Evolutionary conservation across 2,113 vertebrate species (phyloP), one percentile per base, ranked within the genome.

Genomic region (Festucalex cinctus): DNA sequence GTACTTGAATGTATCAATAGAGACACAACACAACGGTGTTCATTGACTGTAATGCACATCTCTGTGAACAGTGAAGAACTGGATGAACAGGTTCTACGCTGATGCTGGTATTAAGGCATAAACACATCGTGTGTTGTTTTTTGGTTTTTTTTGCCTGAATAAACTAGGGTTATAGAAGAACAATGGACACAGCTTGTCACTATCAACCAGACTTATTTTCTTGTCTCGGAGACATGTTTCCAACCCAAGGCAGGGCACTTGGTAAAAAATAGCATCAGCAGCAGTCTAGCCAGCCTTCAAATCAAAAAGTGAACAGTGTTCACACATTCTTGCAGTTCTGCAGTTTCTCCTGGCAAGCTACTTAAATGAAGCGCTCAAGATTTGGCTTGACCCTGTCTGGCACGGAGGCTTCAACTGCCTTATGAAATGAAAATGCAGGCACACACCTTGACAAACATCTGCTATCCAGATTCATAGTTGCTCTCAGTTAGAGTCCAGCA

Each of bases 301-400:
- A 88, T 85, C 83, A 83, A 76, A 76, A 83, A 80, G 76, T 77
- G 75, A 81, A 78, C 74, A 78, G 81, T 66, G 80, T 83, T 88
- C 80, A 85, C 80, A 87, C 85, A 89, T 88, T 88, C 79, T 88
- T 86, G 74, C 63, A 79, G 74, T 79, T 73, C 65, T 62, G 72
- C 76, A 85, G 71, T 74, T 69, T 87, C 83, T 88, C 84, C 81
- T 81, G 80, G 86, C 78, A 81, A 81, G 70, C 78, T 78, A 80
- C 79, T n/a, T 82, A 81, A 86, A 84, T 83, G 86, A 88, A 77
- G 77, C 82, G 71, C 62, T 64, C 22, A 1, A 75, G 82, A 84
- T 78, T 78, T 68, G 71, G 73, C 46, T 77, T 88, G 84, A 87
- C 84, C 85, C 76, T 70, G 44, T 68, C 69, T 19, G 56, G 64